Evolutionary conservation across 2,888 invertebrate species (phyloP).

Genomic region (Sussaba pulchella): DNA sequence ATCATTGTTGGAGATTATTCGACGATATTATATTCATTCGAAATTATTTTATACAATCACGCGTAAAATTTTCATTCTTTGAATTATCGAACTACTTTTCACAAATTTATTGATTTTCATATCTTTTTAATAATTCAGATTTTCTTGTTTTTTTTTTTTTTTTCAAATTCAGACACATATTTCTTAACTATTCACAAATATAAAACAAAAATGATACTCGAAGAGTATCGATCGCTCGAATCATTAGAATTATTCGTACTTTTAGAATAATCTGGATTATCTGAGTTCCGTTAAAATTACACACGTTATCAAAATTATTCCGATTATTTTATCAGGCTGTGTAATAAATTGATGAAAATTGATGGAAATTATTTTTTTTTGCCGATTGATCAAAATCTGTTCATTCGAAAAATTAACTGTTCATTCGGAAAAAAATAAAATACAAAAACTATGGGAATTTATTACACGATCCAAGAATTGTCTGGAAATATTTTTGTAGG

Average conservation of each 20-base stretch:
- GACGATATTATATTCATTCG: not conserved
- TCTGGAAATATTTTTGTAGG: not conserved
- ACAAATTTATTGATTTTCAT: not conserved
- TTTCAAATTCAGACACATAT: too few relatives aligned
- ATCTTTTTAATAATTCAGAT: not conserved
- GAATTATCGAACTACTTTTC: not conserved
- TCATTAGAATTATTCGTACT: not conserved
- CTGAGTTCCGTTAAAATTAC: not conserved
- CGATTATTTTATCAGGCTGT: too few relatives aligned
- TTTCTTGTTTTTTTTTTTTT: not conserved
- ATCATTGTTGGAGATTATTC: not conserved
- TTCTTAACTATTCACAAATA: conserved; percentile 1
- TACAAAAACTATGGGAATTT: too few relatives aligned
- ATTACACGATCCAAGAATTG: not conserved
- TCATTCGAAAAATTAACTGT: too few relatives aligned
- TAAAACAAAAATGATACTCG: not conserved
- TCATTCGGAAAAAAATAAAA: too few relatives aligned
- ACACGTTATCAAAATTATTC: not conserved
- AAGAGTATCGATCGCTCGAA: not conserved
- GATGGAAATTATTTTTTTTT: too few relatives aligned
- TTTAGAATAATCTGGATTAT: not conserved
- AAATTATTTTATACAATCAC: not conserved
- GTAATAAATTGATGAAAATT: too few relatives aligned
- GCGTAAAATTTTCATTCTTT: too few relatives aligned
- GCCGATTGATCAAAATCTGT: too few relatives aligned